These are phyloP conservation scores for Chloroceryle aenea DNA, from an alignment of 2,113 vertebrate species.

Conservation along the genomic window DNA sequence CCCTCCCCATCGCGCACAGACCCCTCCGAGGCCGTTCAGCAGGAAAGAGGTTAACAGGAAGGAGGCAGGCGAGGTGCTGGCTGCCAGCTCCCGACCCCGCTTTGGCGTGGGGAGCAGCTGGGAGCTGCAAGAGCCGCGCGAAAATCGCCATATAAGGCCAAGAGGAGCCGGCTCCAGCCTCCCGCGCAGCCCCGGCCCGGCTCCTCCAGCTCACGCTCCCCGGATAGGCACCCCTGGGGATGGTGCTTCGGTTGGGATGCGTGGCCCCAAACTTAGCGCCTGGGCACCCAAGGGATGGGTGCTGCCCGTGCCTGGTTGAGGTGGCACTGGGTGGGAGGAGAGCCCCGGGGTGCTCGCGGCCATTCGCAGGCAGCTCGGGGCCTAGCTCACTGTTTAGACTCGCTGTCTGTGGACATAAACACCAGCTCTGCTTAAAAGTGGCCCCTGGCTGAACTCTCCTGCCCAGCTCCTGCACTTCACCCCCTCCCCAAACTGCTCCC, in stretches of 20 bases:
- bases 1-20: background rate
- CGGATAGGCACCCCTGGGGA: background rate
- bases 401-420: constrained; percentile 60
- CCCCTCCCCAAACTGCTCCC: background rate
- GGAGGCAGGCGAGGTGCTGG: background rate
- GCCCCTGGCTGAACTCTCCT: constrained; percentile 66
- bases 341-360: background rate
- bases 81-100: constrained; percentile 35
- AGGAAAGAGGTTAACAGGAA: constrained; percentile 42
- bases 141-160: constrained; percentile 69
- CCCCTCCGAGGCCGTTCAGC: background rate
- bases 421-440: background rate
- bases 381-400: constrained; percentile 59
- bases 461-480: background rate
- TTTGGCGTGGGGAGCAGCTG: constrained; percentile 54
- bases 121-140: background rate
- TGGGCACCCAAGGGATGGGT: background rate
- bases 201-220: background rate
- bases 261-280: background rate
- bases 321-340: background rate
- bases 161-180: constrained; percentile 3
- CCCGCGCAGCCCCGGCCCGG: background rate
- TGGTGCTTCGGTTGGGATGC: fast-evolving
- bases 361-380: background rate
- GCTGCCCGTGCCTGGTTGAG: background rate